phyloP scores from a whole-genome alignment of 2,113 vertebrate species.

The Pleuronectes platessa region DNA sequence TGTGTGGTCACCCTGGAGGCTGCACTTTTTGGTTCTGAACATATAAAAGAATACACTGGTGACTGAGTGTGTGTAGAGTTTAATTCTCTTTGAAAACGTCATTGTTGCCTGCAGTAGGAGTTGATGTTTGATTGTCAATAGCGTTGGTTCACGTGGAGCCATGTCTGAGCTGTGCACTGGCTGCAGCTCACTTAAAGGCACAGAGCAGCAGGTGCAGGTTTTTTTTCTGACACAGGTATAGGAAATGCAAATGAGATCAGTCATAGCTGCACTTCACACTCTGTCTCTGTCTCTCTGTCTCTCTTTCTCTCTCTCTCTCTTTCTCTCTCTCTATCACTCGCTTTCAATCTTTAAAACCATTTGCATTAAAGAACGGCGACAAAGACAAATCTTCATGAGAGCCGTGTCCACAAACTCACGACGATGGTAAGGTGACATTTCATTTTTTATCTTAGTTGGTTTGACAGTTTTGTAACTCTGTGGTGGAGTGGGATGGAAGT shows the following conservation, averaged over 20 bases:
- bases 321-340: conserved; percentile 22
- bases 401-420: conserved; percentile 19
- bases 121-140: too few relatives aligned
- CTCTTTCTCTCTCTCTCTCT: conserved; percentile 23
- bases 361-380: conserved; percentile 58
- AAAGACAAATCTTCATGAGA: conserved; percentile 59
- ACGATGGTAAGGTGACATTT: conserved; percentile 78
- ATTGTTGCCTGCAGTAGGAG: too few relatives aligned
- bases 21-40: too few relatives aligned
- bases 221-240: conserved; percentile 37
- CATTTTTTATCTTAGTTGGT: background rate
- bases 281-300: conserved; percentile 13
- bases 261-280: conserved; percentile 33
- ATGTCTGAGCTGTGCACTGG: background rate
- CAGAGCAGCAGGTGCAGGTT: conserved; percentile 41
- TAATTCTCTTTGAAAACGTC: too few relatives aligned
- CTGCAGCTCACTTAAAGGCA: conserved; percentile 25
- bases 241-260: conserved; percentile 74
- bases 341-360: conserved; percentile 36
- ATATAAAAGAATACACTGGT: too few relatives aligned
- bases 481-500: conserved; percentile 48
- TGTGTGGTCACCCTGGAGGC: too few relatives aligned
- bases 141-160: background rate
- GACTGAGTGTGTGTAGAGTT: too few relatives aligned
- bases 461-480: background rate